Evolutionary conservation across 1,140 invertebrate species (phyloP), one percentile per base, ranked within the genome.

Genomic region (Drosophila malerkotliana): DNA sequence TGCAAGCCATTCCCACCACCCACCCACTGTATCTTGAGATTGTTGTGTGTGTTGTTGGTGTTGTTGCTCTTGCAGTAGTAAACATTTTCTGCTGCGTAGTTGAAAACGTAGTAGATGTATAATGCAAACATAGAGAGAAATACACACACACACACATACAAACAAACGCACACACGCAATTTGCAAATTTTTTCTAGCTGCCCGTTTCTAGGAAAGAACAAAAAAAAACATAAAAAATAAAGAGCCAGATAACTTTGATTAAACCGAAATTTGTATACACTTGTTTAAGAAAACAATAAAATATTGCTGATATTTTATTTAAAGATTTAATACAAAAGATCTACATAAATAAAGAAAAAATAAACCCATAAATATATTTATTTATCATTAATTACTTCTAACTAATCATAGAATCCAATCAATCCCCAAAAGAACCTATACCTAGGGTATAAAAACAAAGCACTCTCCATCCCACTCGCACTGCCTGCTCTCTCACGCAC

Each of bases 21-120:
- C 51, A 49, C 67, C 71, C 64, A 79, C 52, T 66, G 64, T 67
- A 64, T 52, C 4, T 21, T 57, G 5, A 1, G 1, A 14, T 21
- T 21, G 26, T 28, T 54, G 64, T 53, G 39, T 44, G 59, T 72
- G 18, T 47, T 48, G 47, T 56, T 39, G 21, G 56, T 57, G 24
- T 54, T 49, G 34, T 71, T 53, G 32, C 34, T 59, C 34, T 41
- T 64, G 75, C 69, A 77, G 59, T 73, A 73, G 64, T 71, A 64
- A 60, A 77, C 69, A 62, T 84, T 66, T 58, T 48, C 72, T 85
- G 82, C 78, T 87, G 82, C 82, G 82, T 87, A 82, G 82, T 85
- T 85, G 66, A 55, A 82, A 82, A 54, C 58, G 53, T 66, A 78
- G 68, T 77, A 58, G 57, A 63, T 48, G 24, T 26, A 59, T 37